A percentile compares a stretch with the other conserved stretches of the same genome.
Evolutionary conservation across 1,140 invertebrate species (phyloP).

Genomic region (Mizuhopecten yessoensis): DNA sequence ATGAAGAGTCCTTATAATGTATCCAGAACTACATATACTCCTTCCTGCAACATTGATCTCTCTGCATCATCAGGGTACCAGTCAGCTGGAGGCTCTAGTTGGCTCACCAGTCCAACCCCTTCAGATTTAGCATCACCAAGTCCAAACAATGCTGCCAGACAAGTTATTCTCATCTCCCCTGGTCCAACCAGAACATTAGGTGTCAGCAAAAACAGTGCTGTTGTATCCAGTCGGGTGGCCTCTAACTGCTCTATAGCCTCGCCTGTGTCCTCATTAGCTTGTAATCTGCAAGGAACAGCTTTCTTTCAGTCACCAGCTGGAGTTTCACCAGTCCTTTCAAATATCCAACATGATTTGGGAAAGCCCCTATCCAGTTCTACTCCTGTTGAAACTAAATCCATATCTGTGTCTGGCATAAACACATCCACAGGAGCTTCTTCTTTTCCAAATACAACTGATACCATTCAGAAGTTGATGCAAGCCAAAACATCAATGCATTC

Average conservation of each 20-base stretch:
- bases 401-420: not conserved
- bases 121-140: conserved; percentile 38
- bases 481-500: not conserved
- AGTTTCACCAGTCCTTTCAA: not conserved
- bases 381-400: not conserved
- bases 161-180: conserved; percentile 52
- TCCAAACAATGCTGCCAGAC: conserved; percentile 49
- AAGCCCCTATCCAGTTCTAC: conserved; percentile 1
- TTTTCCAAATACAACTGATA: not conserved
- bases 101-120: conserved; percentile 37
- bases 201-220: not conserved
- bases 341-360: not conserved
- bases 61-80: not conserved
- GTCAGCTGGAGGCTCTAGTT: conserved; percentile 30
- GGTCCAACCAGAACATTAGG: not conserved
- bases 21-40: conserved; percentile 14
- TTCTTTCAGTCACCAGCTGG: conserved; percentile 53
- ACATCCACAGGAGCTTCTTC: not conserved
- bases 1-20: not conserved
- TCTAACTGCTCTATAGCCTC: conserved; percentile 42
- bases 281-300: conserved; percentile 50
- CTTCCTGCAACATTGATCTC: conserved; percentile 13
- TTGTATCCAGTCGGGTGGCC: not conserved
- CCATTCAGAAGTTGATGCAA: not conserved
- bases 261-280: conserved; percentile 55